Evolutionary conservation across 2,888 invertebrate genomes (phyloP).

Genomic region (Anoncus sp.): DNA sequence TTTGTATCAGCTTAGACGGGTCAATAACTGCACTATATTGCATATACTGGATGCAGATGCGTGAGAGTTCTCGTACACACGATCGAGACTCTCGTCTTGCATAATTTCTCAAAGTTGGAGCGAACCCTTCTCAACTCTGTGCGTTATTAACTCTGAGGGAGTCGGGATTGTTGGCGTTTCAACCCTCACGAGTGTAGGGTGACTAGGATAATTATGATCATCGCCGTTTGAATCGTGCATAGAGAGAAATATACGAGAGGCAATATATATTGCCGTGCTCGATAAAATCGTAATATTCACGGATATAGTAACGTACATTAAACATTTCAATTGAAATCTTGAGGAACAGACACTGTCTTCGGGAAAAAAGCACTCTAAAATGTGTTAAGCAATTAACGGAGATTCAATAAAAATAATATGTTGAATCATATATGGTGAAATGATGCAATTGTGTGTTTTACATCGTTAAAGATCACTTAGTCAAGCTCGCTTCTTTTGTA

Average conservation of each 20-base stretch:
- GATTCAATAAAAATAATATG: background rate
- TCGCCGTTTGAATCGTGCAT: slow-evolving; percentile 27
- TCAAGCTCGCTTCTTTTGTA: slow-evolving; percentile 2
- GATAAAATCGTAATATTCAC: background rate
- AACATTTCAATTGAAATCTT: background rate
- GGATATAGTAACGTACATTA: background rate
- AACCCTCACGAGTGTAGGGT: slow-evolving; percentile 35
- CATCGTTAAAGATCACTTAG: background rate
- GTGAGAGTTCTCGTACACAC: slow-evolving; percentile 24
- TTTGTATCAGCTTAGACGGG: background rate
- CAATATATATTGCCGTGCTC: background rate
- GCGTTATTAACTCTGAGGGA: slow-evolving; percentile 39
- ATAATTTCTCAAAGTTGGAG: slow-evolving; percentile 48
- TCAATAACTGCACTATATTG: slow-evolving; percentile 11
- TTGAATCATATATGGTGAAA: background rate
- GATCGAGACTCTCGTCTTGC: slow-evolving; percentile 40
- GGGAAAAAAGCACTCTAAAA: background rate
- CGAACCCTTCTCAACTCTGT: slow-evolving; percentile 38
- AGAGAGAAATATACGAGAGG: slow-evolving; percentile 6
- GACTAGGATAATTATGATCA: slow-evolving; percentile 50
- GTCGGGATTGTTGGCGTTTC: slow-evolving; percentile 35
- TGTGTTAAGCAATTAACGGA: background rate
- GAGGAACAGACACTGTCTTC: background rate
- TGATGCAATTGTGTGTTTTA: background rate
- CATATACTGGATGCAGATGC: slow-evolving; percentile 9